Conservation (phyloP, 2,888 invertebrate genomes). For the Corythucha ciliata region DNA sequence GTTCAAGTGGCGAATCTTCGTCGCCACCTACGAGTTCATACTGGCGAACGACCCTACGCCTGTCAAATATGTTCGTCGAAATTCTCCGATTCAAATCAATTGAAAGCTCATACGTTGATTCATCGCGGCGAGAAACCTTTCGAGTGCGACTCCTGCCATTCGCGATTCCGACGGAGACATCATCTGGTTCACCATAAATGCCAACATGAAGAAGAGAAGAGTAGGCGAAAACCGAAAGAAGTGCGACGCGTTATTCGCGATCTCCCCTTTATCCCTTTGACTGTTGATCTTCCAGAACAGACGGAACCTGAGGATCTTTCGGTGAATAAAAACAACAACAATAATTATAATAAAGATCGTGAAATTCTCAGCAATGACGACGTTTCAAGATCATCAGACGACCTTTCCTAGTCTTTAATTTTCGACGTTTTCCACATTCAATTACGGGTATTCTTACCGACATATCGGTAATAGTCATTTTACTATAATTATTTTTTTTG, state of each 20-base stretch:
- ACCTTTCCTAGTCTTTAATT: too few relatives aligned
- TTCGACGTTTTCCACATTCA: too few relatives aligned
- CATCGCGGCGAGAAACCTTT: slow-evolving; percentile 88
- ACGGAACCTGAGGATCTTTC: slow-evolving; percentile 87
- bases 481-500: slow-evolving; percentile 28
- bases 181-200: slow-evolving; percentile 81
- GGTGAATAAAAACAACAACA: slow-evolving; percentile 45
- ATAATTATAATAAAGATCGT: slow-evolving; percentile 35
- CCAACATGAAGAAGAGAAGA: slow-evolving; percentile 39
- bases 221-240: slow-evolving; percentile 11
- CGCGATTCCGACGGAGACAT: slow-evolving; percentile 73
- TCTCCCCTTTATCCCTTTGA: neutral
- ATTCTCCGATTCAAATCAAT: slow-evolving; percentile 85
- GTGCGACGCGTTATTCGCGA: slow-evolving; percentile 15
- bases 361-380: slow-evolving; percentile 28
- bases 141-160: slow-evolving; percentile 67
- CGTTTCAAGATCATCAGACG: slow-evolving; percentile 17
- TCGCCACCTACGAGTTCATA: slow-evolving; percentile 80
- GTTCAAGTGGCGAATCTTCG: slow-evolving; percentile 88
- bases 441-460: slow-evolving; percentile 32
- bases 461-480: slow-evolving; percentile 31
- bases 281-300: slow-evolving; percentile 57
- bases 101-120: slow-evolving; percentile 79
- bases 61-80: slow-evolving; percentile 76
- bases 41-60: slow-evolving; percentile 81